These are phyloP conservation scores for Patella caerulea DNA, from an alignment of 2,888 invertebrate species.

Conservation along the genomic window DNA sequence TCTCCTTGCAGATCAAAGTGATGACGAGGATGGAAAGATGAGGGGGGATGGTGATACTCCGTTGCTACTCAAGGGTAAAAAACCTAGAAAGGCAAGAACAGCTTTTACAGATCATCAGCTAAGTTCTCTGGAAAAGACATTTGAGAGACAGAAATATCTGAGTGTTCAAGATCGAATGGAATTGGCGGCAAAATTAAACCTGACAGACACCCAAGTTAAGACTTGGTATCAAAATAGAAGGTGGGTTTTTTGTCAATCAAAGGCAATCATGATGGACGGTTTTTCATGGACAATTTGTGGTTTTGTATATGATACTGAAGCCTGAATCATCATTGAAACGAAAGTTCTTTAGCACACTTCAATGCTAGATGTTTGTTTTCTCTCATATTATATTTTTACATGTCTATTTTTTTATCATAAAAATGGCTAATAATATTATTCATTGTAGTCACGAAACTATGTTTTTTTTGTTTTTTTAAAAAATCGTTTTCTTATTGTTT, in stretches of 20 bases:
- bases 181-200: slow-evolving; percentile 91
- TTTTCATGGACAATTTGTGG: too few species aligned
- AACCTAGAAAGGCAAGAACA: slow-evolving; percentile 95
- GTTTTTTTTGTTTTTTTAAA: too few species aligned
- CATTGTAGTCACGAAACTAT: too few species aligned
- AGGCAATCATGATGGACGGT: too few species aligned
- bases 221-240: slow-evolving; percentile 99
- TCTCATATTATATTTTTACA: background rate
- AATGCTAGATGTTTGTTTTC: background rate
- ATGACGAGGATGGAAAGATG: slow-evolving; percentile 14
- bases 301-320: too few species aligned
- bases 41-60: slow-evolving; percentile 18
- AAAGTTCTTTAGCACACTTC: too few species aligned
- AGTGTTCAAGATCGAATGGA: slow-evolving; percentile 93
- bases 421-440: too few species aligned
- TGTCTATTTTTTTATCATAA: too few species aligned
- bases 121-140: slow-evolving; percentile 91
- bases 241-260: slow-evolving; percentile 68
- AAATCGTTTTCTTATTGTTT: slow-evolving; percentile 35
- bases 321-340: too few species aligned
- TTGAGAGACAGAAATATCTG: slow-evolving; percentile 91
- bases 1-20: background rate
- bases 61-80: slow-evolving; percentile 76
- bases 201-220: slow-evolving; percentile 99
- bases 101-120: slow-evolving; percentile 99